Base-by-base conservation (phyloP, 2,888 invertebrate species). In the Podotricha telesiphe region DNA sequence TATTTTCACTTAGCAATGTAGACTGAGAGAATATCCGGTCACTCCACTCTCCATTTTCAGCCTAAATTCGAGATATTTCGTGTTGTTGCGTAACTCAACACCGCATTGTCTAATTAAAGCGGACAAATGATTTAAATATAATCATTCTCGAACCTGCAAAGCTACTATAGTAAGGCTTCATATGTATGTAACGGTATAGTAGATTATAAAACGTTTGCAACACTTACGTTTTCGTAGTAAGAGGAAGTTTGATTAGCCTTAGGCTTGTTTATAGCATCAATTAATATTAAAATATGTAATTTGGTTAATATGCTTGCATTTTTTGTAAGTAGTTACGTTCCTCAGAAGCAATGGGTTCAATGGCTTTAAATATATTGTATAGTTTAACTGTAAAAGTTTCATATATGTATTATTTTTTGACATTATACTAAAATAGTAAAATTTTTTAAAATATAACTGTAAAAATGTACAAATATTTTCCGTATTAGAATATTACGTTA, bases 131-230 rank as follows among this genome's bases (percentile, higher is more conserved):
- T 28, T 28, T 28, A 28, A 28, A 4, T 4, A 28, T 4, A 28
- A 28, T 28, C 2, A 28, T 6, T 28, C 28, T 28, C 28, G 28
- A 28, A 28, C 28, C 28, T 6, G 3, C 28, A 28, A 28, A 59
- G 45, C 22, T 50, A 50, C 4, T 50, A 20, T 22, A 50, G 2
- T 19, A 19, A 64, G 37, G 59, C 63, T 19, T 19, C 53, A 42
- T 42, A 42, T 42, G 13, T 78, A 79, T 74, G 75, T 76, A 77
- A 72, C 76, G 71, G 74, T 74, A 72, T 59, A 71, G 11, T 59
- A 65, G 71, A 68, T 68, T 63, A 70, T 55, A 61, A 69, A 63
- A 53, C 47, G 55, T 64, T 71, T 67, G 73, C 71, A 64, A 69
- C 70, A 73, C 69, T 68, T 72, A 73, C 64, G 34, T 42, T 62